A percentile compares a stretch with the other conserved stretches of the same genome.
Conservation (phyloP, 2,113 vertebrate species). For the Prionailurus viverrinus region DNA sequence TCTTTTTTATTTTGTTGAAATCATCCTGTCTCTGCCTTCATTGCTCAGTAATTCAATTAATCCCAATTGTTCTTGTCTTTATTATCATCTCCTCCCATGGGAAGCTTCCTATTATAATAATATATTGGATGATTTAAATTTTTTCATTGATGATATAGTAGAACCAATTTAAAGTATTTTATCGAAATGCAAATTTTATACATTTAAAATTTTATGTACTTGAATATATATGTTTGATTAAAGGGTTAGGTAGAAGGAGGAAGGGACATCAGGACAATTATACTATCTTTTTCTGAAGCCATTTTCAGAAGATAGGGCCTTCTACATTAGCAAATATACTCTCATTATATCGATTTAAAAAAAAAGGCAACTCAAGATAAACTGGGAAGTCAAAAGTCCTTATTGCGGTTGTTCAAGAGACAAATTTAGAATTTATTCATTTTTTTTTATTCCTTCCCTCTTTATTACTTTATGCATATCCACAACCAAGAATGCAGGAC, state of each 20-base stretch:
- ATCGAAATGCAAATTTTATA: slow-evolving; percentile 67
- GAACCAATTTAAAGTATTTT: slow-evolving; percentile 65
- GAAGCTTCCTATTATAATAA: slow-evolving; percentile 62
- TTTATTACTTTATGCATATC: not conserved
- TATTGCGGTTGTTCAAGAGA: not conserved
- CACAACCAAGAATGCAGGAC: not conserved
- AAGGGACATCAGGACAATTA: not conserved
- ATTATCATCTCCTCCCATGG: slow-evolving; percentile 49
- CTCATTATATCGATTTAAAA: not conserved
- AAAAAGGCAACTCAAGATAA: not conserved
- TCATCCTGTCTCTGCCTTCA: slow-evolving; percentile 35
- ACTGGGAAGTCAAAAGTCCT: not conserved
- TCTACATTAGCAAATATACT: not conserved
- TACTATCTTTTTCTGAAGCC: not conserved
- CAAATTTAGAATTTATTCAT: not conserved
- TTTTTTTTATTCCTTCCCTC: not conserved
- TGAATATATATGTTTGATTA: slow-evolving; percentile 72
- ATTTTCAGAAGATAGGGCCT: not conserved
- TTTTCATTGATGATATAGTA: slow-evolving; percentile 48
- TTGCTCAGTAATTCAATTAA: slow-evolving; percentile 63
- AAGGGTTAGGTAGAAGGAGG: not conserved
- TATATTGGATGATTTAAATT: slow-evolving; percentile 48
- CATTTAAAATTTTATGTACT: slow-evolving; percentile 61
- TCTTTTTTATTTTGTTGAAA: slow-evolving; percentile 31
- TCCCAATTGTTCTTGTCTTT: slow-evolving; percentile 64